phyloP scores from a whole-genome alignment of 2,888 invertebrate genomes.

The Xylocampa areola region DNA sequence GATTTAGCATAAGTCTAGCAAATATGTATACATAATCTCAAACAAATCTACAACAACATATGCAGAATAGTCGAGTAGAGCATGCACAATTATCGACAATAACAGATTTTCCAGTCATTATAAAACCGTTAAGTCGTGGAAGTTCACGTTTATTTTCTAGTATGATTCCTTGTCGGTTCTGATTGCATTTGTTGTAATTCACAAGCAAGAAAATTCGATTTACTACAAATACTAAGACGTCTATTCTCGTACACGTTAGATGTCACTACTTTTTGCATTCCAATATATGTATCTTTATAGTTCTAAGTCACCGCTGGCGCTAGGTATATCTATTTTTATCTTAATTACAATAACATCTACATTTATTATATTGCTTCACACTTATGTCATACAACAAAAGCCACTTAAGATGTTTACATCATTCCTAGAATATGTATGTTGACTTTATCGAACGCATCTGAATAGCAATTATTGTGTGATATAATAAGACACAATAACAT shows the following conservation, averaged over 20 bases:
- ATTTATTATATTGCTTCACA: constrained; percentile 29
- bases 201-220: too few species aligned
- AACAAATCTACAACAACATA: too few species aligned
- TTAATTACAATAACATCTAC: constrained; percentile 21
- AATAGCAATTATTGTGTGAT: constrained; percentile 29
- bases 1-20: not conserved
- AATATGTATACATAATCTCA: too few species aligned
- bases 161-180: constrained; percentile 15
- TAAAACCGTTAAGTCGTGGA: constrained; percentile 16
- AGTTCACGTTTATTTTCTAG: constrained; percentile 13
- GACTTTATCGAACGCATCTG: constrained; percentile 39
- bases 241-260: too few species aligned
- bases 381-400: constrained; percentile 48
- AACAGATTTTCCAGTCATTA: constrained; percentile 5
- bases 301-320: constrained; percentile 1
- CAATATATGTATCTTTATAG: constrained; percentile 2
- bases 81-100: constrained; percentile 1
- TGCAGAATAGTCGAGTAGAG: too few species aligned
- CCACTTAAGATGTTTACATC: constrained; percentile 39
- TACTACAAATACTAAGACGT: too few species aligned
- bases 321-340: constrained; percentile 39
- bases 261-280: constrained; percentile 2
- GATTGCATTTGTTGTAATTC: constrained; percentile 1
- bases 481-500: not conserved
- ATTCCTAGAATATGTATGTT: constrained; percentile 43